Evolutionary conservation across 2,888 invertebrate species (phyloP), one percentile per base, ranked within the genome.

Genomic region (Galerucella pusilla): DNA sequence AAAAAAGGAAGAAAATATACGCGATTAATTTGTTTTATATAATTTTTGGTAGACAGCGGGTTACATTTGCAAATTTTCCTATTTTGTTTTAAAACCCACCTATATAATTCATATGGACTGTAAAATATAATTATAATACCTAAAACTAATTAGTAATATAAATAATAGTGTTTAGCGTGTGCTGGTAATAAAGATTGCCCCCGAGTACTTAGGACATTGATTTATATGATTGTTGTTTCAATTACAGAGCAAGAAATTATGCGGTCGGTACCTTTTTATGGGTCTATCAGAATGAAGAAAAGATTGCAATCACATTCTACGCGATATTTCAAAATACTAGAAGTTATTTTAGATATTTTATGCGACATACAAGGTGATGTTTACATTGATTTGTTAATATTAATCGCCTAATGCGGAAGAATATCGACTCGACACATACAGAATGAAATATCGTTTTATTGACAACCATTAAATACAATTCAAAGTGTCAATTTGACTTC

Each of bases 201-300:
- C 5, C 60, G 16, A 59, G 60, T n/a, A n/a, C n/a, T n/a, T 11
- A 60, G n/a, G 10, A 10, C 10, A 35, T 11, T 60, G 60, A 60
- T 60, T 60, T 28, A 60, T 60, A 28, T 60, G 11, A 60, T 60
- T 60, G 14, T 60, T 60, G 60, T 28, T 60, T 60, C 60, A 28
- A 35, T 60, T 60, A 60, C 9, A 60, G 14, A 60, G 60, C 28
- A 5, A 60, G 9, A 5, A 28, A 61, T 28, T 28, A 61, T 25
- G 25, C 16, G 6, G 25, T 16, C 6, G 16, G 10, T 59, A 59
- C 4, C 59, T 59, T 59, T 61, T 61, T 61, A 28, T 35, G 28
- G 28, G 2, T 61, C 6, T 61, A 61, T 61, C n/a, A 28, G n/a
- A 35, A 25, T 35, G 28, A 61, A 35, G 61, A 14, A 14, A 61